Evolutionary conservation across 2,888 invertebrate genomes (phyloP).

Genomic region (Pachycephus smyrnensis): DNA sequence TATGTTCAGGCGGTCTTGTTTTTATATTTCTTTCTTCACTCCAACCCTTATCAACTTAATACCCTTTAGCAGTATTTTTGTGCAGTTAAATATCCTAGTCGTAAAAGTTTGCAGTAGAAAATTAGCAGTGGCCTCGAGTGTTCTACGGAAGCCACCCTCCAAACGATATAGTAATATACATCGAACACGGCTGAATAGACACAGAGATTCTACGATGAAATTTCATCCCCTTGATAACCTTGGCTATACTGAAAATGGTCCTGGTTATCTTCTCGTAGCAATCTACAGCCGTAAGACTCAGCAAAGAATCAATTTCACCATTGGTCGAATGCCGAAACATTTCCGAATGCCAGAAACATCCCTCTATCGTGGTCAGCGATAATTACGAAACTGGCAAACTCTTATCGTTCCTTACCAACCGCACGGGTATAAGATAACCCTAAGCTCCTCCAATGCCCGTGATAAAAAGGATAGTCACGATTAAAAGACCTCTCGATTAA

Average conservation of each 20-base stretch:
- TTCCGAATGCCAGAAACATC: background rate
- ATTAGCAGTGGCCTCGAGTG: background rate
- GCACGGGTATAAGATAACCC: too few species aligned
- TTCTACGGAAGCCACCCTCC: background rate
- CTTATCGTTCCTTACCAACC: background rate
- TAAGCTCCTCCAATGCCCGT: too few species aligned
- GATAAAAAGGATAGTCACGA: too few species aligned
- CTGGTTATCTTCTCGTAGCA: background rate
- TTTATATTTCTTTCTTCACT: background rate
- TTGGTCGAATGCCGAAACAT: background rate
- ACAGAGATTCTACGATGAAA: background rate
- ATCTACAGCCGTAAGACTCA: background rate
- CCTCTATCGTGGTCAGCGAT: background rate
- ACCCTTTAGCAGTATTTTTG: background rate
- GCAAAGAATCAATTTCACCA: background rate
- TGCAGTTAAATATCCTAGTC: background rate
- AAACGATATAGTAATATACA: background rate
- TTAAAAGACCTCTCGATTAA: too few species aligned
- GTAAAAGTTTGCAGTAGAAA: background rate
- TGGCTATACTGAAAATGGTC: background rate
- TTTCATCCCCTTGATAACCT: background rate
- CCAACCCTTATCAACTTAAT: background rate
- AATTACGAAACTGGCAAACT: background rate
- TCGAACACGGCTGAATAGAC: background rate
- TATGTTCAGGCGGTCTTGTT: background rate